These are phyloP conservation scores for Scortum barcoo DNA, from an alignment of 2,113 vertebrate genomes.

Conservation along the genomic window DNA sequence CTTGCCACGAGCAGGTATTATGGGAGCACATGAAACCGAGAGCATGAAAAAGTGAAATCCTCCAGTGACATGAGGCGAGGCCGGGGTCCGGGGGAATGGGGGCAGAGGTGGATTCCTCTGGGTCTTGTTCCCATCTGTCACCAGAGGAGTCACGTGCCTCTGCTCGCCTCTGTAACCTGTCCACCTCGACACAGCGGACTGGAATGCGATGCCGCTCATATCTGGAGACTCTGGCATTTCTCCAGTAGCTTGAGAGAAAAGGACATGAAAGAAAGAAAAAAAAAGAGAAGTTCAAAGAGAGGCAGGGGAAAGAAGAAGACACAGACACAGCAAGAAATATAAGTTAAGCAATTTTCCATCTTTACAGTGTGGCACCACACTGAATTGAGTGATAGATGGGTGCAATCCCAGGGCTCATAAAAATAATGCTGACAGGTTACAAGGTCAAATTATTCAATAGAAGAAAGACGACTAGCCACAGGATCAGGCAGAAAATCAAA, in stretches of 20 bases:
- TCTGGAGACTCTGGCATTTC: slow-evolving; percentile 36
- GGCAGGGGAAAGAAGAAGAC: background rate
- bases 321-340: background rate
- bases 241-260: slow-evolving; percentile 33
- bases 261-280: slow-evolving; percentile 44
- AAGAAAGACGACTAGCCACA: background rate
- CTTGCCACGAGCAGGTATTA: background rate
- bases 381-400: background rate
- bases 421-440: background rate
- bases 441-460: background rate
- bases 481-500: background rate
- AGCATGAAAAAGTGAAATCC: slow-evolving; percentile 28
- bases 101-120: slow-evolving; percentile 43
- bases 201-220: slow-evolving; percentile 50
- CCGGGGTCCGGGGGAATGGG: background rate
- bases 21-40: background rate
- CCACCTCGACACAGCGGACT: slow-evolving; percentile 20
- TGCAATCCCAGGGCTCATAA: background rate
- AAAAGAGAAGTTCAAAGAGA: slow-evolving; percentile 36
- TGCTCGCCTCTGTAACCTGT: slow-evolving; percentile 40
- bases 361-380: too few species aligned
- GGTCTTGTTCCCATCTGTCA: slow-evolving; percentile 52
- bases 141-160: slow-evolving; percentile 40
- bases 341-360: background rate
- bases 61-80: background rate